A percentile compares a stretch with the other conserved stretches of the same genome.
These are phyloP conservation scores for Tiliqua scincoides DNA, from an alignment of 2,113 vertebrate genomes.

Conservation along the genomic window DNA sequence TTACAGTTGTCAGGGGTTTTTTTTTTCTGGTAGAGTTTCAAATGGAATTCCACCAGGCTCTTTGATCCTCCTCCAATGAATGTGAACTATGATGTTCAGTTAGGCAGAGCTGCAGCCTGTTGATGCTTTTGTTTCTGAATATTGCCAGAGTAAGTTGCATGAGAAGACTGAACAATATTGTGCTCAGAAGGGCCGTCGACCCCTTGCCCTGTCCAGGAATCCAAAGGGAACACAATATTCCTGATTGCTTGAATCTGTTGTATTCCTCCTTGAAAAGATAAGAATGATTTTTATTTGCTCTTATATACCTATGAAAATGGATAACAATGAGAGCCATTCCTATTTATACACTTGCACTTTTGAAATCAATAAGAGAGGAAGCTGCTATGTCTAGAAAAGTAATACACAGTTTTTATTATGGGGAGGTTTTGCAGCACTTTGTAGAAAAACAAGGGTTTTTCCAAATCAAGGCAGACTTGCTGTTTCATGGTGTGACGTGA, in stretches of 20 bases:
- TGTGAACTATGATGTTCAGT: constrained; percentile 44
- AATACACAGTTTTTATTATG: background rate
- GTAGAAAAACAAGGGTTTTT: background rate
- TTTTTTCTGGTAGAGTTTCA: constrained; percentile 16
- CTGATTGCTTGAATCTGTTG: background rate
- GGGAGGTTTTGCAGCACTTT: background rate
- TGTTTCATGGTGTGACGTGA: background rate
- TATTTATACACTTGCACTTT: background rate
- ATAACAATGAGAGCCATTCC: background rate
- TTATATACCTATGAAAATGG: background rate
- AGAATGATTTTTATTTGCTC: background rate
- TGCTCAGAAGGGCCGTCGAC: constrained; percentile 29
- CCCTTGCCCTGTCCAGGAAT: background rate
- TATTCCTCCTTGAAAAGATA: background rate
- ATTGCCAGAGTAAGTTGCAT: constrained; percentile 43
- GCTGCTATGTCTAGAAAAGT: background rate
- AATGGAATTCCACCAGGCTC: background rate
- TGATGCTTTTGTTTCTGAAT: constrained; percentile 61
- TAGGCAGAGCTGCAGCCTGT: constrained; percentile 48
- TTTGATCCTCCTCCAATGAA: constrained; percentile 36
- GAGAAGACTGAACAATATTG: constrained; percentile 42
- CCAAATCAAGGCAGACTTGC: background rate
- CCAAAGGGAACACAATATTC: background rate
- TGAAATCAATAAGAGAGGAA: background rate
- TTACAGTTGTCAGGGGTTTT: background rate